These are phyloP conservation scores for Tinea trinotella DNA, from an alignment of 2,888 invertebrate species.

Conservation along the genomic window DNA sequence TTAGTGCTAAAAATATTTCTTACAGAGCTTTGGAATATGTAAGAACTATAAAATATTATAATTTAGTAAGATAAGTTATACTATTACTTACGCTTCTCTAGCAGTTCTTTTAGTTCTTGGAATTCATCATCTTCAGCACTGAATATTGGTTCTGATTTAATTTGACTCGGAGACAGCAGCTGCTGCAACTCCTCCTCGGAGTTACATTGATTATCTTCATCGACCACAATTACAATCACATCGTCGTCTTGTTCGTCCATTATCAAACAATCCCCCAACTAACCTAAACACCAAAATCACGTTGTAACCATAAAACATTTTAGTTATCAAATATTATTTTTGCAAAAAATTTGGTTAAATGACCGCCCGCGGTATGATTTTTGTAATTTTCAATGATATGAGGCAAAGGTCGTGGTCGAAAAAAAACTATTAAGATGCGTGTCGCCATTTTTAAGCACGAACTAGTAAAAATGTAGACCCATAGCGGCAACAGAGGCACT, in stretches of 20 bases:
- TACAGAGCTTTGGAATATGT: no score
- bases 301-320: no score
- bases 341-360: no score
- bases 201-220: conserved; percentile 26
- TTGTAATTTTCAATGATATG: not conserved
- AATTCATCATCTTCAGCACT: conserved; percentile 26
- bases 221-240: conserved; percentile 31
- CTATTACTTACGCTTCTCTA: not conserved
- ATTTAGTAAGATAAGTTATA: no score
- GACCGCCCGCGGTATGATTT: not conserved
- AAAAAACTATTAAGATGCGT: not conserved
- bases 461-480: no score
- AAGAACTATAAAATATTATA: no score
- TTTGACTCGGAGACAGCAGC: not conserved
- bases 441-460: not conserved
- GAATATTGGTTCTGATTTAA: conserved; percentile 12
- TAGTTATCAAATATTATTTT: no score
- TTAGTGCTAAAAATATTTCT: no score
- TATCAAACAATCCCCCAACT: not conserved
- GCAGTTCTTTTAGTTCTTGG: not conserved
- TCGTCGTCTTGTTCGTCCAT: conserved; percentile 36
- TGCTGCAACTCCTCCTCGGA: conserved; percentile 25
- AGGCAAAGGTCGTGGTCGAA: conserved; percentile 9
- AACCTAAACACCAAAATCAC: not conserved
- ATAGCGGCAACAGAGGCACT: no score